These are phyloP conservation scores for Telenomus remus DNA, from an alignment of 1,140 invertebrate genomes.

Conservation along the genomic window DNA sequence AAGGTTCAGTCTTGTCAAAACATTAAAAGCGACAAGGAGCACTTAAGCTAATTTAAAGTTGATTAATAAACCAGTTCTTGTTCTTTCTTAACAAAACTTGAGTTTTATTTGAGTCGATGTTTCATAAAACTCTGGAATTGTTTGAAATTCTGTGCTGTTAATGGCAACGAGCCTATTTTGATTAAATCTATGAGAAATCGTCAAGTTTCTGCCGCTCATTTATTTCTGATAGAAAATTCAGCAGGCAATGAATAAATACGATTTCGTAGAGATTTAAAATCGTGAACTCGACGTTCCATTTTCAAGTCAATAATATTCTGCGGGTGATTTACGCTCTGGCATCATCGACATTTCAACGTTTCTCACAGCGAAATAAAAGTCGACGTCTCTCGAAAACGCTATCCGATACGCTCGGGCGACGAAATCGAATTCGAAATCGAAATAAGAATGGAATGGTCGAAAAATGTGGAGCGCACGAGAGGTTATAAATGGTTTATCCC, in stretches of 20 bases:
- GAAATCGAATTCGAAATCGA: conserved; percentile 16
- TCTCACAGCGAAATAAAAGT: conserved; percentile 28
- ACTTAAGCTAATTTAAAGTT: no score
- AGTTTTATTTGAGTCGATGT: no score
- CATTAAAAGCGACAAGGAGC: no score
- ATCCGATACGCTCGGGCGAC: conserved; percentile 20
- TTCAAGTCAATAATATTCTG: conserved; percentile 13
- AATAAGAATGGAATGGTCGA: conserved; percentile 27
- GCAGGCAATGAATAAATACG: no score
- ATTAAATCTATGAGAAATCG: no score
- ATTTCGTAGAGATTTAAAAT: neutral
- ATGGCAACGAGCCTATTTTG: no score
- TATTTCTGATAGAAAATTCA: no score
- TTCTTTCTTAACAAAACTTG: no score
- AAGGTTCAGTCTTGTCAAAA: no score
- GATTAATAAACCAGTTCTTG: no score
- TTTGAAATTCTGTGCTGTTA: no score
- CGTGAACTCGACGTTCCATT: conserved; percentile 10
- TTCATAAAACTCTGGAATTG: no score
- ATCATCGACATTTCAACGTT: conserved; percentile 25
- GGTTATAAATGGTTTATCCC: conserved; percentile 21
- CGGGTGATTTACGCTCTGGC: conserved; percentile 7
- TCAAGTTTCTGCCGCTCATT: neutral
- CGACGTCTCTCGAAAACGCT: conserved; percentile 18
- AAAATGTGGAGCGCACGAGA: conserved; percentile 5